These are phyloP conservation scores for Sminthurides bifidus DNA, from an alignment of 1,140 invertebrate species.

Conservation along the genomic window DNA sequence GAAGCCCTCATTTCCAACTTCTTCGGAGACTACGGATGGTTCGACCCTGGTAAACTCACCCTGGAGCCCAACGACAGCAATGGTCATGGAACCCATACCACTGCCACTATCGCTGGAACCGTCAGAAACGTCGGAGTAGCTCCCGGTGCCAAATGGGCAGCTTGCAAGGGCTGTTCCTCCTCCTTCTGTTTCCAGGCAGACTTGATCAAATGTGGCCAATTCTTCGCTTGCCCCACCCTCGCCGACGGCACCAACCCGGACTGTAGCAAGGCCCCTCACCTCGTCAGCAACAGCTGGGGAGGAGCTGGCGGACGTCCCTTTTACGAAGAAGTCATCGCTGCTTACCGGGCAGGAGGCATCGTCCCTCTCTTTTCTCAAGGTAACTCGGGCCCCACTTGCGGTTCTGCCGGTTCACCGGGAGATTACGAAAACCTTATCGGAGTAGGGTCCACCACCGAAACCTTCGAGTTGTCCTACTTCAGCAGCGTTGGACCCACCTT, in stretches of 20 bases:
- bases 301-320: slow-evolving; percentile 3
- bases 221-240: slow-evolving; percentile 5
- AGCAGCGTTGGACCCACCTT: slow-evolving; percentile 13
- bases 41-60: not conserved
- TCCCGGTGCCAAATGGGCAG: slow-evolving; percentile 1
- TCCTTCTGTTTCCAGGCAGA: not conserved
- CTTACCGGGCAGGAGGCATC: slow-evolving; percentile 15
- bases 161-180: slow-evolving; percentile 6
- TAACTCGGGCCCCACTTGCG: slow-evolving; percentile 16
- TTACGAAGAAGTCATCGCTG: slow-evolving; percentile 10
- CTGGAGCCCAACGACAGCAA: not conserved
- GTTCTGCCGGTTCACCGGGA: slow-evolving; percentile 12
- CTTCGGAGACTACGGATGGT: slow-evolving; percentile 7
- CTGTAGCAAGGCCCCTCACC: slow-evolving; percentile 10
- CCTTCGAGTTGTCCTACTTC: slow-evolving; percentile 4
- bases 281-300: slow-evolving; percentile 12
- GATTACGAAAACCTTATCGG: slow-evolving; percentile 10
- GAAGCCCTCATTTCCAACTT: not conserved
- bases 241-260: slow-evolving; percentile 2
- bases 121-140: slow-evolving; percentile 7
- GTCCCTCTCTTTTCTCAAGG: slow-evolving; percentile 22
- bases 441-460: slow-evolving; percentile 8
- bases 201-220: slow-evolving; percentile 10
- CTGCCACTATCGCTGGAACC: slow-evolving; percentile 6
- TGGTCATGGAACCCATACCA: slow-evolving; percentile 14